Base-by-base conservation (phyloP, 2,113 vertebrate genomes). In the Corythornis vintsioides region DNA sequence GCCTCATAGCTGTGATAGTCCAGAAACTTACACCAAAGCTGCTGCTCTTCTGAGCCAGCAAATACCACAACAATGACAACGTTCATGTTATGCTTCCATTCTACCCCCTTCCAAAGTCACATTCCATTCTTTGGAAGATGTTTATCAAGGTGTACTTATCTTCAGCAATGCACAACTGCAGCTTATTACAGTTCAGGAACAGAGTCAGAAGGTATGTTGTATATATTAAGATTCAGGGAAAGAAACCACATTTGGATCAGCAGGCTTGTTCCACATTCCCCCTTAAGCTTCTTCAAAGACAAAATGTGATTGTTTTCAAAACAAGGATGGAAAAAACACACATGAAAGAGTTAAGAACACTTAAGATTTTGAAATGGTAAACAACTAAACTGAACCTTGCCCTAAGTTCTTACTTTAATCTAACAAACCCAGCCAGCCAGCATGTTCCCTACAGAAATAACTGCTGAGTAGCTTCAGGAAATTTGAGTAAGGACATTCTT, bases 401-500 rank as follows among this genome's bases (percentile, higher is more conserved):
- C 94, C 94, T 83, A 69, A 95, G 92, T 95, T 94, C 93, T 93
- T 95, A 74, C 96, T 95, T 97, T 93, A 95, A 96, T 96, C 92
- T 96, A 89, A 45, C 74, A 83, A 95, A 91, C 57, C 26, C 92
- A 63, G 92, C 40, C 86, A 77, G 86, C 82, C 92, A 90, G 93
- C 92, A 61, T 86, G 93, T 55, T 92, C 95, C 84, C 90, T 89
- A 86, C 92, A 92, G 96, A 96, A 95, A 95, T 90, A 95, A 94
- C 92, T 94, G 95, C 96, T 96, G 94, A 96, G 94, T 90, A 94
- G 94, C 95, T 96, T 89, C 90, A 96, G 93, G 92, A 96, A 96
- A 97, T 95, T 94, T 92, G 88, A 97, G 94, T 93, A 96, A 92
- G 91, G 86, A 92, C 93, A 94, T 94, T 96, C 94, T 97, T 95